Base-by-base conservation (phyloP, 1,140 invertebrate genomes). In the Tetramorium simillimum region DNA sequence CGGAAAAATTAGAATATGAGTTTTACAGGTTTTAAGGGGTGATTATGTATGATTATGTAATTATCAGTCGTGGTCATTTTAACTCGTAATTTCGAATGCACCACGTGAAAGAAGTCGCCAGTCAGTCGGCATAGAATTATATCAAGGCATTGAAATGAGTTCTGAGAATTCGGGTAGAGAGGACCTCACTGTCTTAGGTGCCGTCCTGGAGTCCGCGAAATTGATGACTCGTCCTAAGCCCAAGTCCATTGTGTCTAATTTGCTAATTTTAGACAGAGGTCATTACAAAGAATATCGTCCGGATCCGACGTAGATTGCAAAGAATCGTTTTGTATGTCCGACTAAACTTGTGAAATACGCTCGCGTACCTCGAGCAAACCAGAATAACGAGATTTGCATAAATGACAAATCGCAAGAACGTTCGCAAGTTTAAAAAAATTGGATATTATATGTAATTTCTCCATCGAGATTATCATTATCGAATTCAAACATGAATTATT, bases 241-340 rank as follows among this genome's bases (percentile, higher is more conserved):
- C 40, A 46, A 46, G 80, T 60, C 80, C n/a, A 84, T 84, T 84
- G 80, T 84, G 70, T 60, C 56, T 21, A 60, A 84, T 75, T 73
- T 75, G 69, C 80, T 84, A 84, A 84, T 84, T 84, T 84, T 75
- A 75, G 80, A 75, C 69, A 62, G 72, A 75, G 40, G 53, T 75
- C 80, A 33, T 73, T 84, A 75, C 33, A 14, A 84, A 37, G 69
- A 51, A 73, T 73, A 82, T 82, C 53, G 37, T 72, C n/a, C 49
- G 65, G 28, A 12, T 43, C 7, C 33, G 33, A 28, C 28, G 24
- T 14, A 9, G 37, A 82, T 82, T 28, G 37, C 67, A 3, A 49
- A 46, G 33, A 58, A 33, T 10, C 37, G 65, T 33, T 46, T 18
- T 10, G 16, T 46, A 43, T 40, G 40, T 14, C 37, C n/a, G 10